Base-by-base conservation (phyloP, 2,797 vertebrate species). In the Vultur gryphus region DNA sequence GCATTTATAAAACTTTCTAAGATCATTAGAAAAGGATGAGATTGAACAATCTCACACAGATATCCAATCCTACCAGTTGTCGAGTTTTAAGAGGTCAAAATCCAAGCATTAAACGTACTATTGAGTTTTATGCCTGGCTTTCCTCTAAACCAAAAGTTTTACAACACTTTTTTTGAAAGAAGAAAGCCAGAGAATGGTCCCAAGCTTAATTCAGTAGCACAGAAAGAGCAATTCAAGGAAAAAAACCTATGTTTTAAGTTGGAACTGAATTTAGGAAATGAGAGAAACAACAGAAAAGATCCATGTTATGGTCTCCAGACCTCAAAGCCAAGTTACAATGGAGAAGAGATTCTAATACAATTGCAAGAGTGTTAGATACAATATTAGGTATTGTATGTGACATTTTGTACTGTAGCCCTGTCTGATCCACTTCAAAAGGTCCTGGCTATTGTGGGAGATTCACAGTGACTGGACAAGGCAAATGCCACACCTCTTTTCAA, bases 401-500 rank as follows among this genome's bases (percentile, higher is more conserved):
- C 12, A 29, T 73, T 65, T 54, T 25, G 12, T 39, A 54, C 12
- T n/a, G 12, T 6, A 57, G 39, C 29, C 28, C 19, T 65, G 18
- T 33, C 35, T 48, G 51, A 86, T 24, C 64, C 9, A 4, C 31
- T 64, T 52, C 6, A 6, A 80, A 83, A 72, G 10, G 9, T 49
- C 29, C 48, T 72, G 41, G 62, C 12, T 71, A 2, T 7, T 67
- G 54, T 29, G 23, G 26, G 58, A 90, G 52, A 83, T 58, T 31
- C 54, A 29, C 20, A 62, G 48, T 4, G 18, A 71, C 39, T 16
- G 24, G 41, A 48, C 18, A 76, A 82, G 26, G 20, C 66, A 88
- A 70, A 55, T 0, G 0, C 2, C 48, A 41, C 15, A 54, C 12
- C 9, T 31, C 29, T 69, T 33, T 33, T 43, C 6, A 58, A 41